Base-by-base conservation (phyloP, 2,888 invertebrate genomes). In the Ormyrus pomaceus region DNA sequence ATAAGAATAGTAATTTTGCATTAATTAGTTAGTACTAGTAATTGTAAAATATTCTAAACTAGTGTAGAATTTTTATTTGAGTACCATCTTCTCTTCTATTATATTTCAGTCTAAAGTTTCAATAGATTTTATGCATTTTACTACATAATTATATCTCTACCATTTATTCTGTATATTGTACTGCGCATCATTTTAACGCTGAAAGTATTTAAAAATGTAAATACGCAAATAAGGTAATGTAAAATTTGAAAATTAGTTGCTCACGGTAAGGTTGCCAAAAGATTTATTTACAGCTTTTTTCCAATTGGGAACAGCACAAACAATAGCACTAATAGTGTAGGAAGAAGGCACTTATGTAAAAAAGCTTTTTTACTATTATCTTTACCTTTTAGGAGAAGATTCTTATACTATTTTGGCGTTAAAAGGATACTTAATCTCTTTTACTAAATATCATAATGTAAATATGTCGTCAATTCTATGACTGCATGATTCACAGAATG, bases 401-500 rank as follows among this genome's bases (percentile, higher is more conserved):
- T 34, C 34, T 34, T 53, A 74, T 10, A 50, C 19, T 34, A 34
- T 34, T 74, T 58, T 50, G 65, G 64, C 65, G 34, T 74, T 58
- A 65, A 65, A 19, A 62, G 58, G 46, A 64, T 64, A 13, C 5
- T 45, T 62, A 13, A 55, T 45, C 19, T 34, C 34, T 56, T 48
- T 13, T 58, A 48, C 8, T 53, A 45, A 65, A 11, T 55, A 55
- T n/a, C 45, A 64, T 56, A 56, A 13, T 45, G 64, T 56, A 73
- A 56, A 55, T 73, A 55, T 6, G 34, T 64, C 55, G 19, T 55
- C 19, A 48, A 55, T 62, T 62, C 10, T 69, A 68, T 53, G 53
- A 68, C 10, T 69, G 76, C 76, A 77, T 77, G 76, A 56, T 56
- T 50, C 56, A 69, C 48, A 69, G 56, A 77, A 69, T 76, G 45